Base-by-base conservation (phyloP, 2,113 vertebrate genomes). In the Lepisosteus oculatus region DNA sequence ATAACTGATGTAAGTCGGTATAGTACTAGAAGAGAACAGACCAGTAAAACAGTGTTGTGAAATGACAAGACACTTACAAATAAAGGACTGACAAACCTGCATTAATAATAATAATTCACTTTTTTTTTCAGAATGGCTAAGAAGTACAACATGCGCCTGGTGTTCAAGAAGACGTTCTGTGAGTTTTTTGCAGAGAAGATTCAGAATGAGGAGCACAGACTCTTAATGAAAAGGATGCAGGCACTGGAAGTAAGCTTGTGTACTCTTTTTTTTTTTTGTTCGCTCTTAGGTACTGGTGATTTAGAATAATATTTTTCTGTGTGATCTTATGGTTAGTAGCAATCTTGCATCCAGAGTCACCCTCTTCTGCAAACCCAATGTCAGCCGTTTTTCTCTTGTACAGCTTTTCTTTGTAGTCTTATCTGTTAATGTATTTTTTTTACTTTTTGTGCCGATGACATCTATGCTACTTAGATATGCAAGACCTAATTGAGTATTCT, bases 161-260 rank as follows among this genome's bases (percentile, higher is more conserved):
- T 98, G 64, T 89, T 91, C 78, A 97, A 94, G 87, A 95, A 93
- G 85, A 93, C 94, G 2, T 99, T 99, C 88, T 84, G 84, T 0
- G 94, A 99, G 78, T 99, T 97, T 82, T 97, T 95, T 75, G 89
- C 95, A 76, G 94, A 97, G 79, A 96, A 97, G 67, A 84, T 95
- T 79, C 95, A 94, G 86, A 94, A 95, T 0, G 91, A 91, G 3
- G 90, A 94, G 66, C 93, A 95, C 75, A 93, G 88, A 86, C 85
- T 85, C 75, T 88, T 98, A 14, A 86, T 98, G 86, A 94, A 92
- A 85, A 95, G 93, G 89, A 98, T 98, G 96, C 90, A 87, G 74
- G 95, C 93, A 6, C 84, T 99, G 68, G 96, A 98, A 94, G 96
- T 97, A 79, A 84, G 72, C 61, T n/a, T 59, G 11, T 11, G 14